Conservation (phyloP, 1,140 invertebrate genomes). For the Drosophila simulans region DNA sequence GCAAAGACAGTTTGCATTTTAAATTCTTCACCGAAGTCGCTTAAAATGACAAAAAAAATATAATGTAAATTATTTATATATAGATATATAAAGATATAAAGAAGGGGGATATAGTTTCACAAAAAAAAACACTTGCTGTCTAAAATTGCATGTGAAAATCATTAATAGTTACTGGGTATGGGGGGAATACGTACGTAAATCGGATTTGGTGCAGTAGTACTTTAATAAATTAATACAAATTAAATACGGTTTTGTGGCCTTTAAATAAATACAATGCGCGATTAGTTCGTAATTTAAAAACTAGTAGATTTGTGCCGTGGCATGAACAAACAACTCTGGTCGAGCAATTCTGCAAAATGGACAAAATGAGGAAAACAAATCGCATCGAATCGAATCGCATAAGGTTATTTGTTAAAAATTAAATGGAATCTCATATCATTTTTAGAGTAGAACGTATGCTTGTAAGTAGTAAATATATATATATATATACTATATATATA, state of each 20-base stretch:
- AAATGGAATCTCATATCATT: conserved; percentile 69
- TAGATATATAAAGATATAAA: background rate
- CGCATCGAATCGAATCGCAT: background rate
- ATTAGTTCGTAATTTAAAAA: conserved; percentile 37
- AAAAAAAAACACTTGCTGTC: conserved; percentile 22
- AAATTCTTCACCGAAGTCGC: conserved; percentile 51
- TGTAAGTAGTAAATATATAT: conserved; percentile 50
- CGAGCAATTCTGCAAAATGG: conserved; percentile 2
- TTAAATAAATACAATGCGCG: conserved; percentile 62
- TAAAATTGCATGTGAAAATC: conserved; percentile 28
- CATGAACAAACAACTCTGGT: conserved; percentile 14
- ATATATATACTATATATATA: too few species aligned
- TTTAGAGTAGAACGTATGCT: conserved; percentile 34
- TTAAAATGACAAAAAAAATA: conserved; percentile 35
- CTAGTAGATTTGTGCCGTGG: conserved; percentile 20
- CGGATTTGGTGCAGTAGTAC: conserved; percentile 61
- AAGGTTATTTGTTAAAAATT: conserved; percentile 23
- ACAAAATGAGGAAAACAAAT: conserved; percentile 1
- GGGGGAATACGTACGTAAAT: conserved; percentile 55
- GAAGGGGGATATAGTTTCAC: conserved; percentile 7
- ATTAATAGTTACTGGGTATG: conserved; percentile 28
- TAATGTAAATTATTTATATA: conserved; percentile 20
- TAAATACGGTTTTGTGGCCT: conserved; percentile 79
- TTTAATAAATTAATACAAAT: conserved; percentile 78
- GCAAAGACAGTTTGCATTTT: conserved; percentile 28